These are phyloP conservation scores for Ricordea florida DNA, from an alignment of 92 coral and sea anemone genomes.

Conservation along the genomic window DNA sequence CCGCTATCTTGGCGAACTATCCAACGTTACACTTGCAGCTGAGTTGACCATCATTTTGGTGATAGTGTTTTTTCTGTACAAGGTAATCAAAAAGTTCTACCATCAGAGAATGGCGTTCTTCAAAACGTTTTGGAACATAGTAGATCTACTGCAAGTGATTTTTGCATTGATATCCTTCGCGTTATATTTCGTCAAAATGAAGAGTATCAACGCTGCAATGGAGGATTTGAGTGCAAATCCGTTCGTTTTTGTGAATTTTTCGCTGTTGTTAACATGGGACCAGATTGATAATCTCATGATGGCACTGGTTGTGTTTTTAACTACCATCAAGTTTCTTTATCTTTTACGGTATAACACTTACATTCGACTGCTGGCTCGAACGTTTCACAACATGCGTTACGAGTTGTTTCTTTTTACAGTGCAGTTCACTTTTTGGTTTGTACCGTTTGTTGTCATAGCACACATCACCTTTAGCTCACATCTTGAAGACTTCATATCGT, in stretches of 20 bases:
- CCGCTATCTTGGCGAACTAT: slow-evolving; percentile 43
- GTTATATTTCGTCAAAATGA: slow-evolving; percentile 71
- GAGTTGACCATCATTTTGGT: slow-evolving; percentile 72
- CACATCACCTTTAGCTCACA: slow-evolving; percentile 63
- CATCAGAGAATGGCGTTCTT: slow-evolving; percentile 49
- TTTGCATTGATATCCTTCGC: slow-evolving; percentile 56
- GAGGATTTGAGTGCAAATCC: slow-evolving; percentile 66
- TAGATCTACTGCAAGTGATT: slow-evolving; percentile 63
- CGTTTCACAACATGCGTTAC: slow-evolving; percentile 60
- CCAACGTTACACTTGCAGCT: slow-evolving; percentile 43
- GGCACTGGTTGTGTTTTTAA: slow-evolving; percentile 69
- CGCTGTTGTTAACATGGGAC: slow-evolving; percentile 53
- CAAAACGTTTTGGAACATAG: slow-evolving; percentile 76
- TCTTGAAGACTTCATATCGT: slow-evolving; percentile 60
- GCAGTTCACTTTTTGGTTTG: slow-evolving; percentile 65
- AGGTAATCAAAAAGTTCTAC: slow-evolving; percentile 56
- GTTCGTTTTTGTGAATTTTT: slow-evolving; percentile 78
- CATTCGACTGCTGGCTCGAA: slow-evolving; percentile 61
- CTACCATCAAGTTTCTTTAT: slow-evolving; percentile 71
- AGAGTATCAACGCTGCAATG: slow-evolving; percentile 54
- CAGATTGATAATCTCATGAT: slow-evolving; percentile 63
- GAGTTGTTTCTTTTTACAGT: slow-evolving; percentile 65
- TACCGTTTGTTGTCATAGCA: slow-evolving; percentile 63
- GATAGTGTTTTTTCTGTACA: slow-evolving; percentile 48
- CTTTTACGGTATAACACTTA: slow-evolving; percentile 70